Base-by-base conservation (phyloP, 2,888 invertebrate genomes). In the Drosophila algonquin region DNA sequence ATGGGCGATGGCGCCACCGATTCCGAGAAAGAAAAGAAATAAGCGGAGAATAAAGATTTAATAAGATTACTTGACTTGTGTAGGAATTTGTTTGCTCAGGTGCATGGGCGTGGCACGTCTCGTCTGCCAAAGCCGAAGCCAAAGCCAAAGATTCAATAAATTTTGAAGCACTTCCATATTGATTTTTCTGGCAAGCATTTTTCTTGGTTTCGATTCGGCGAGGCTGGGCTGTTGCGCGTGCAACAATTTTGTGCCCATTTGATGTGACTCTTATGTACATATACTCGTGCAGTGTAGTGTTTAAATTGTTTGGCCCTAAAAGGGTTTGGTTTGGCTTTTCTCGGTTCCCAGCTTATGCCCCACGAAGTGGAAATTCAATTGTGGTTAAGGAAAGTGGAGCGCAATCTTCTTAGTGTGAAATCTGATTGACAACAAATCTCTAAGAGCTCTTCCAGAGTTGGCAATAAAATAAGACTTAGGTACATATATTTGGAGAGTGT, bases 31-130 rank as follows among this genome's bases (percentile, higher is more conserved):
- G 56, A 57, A 52, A 40, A 68, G 18, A 53, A 68, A 65, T 57
- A 64, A 67, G 74, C 55, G 64, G 24, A 61, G 60, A 73, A 65
- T 75, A 65, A 72, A 75, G 85, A 84, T 83, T 84, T 84, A 75
- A 75, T 79, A 77, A 72, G 87, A 85, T 85, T 87, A 88, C 73
- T 70, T 61, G 71, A 73, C 61, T 77, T 74, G 79, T 74, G 68
- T 60, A 63, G 56, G 57, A 73, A 76, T 83, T 83, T 85, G 86
- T 87, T 87, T 87, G 63, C 62, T 60, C 75, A 69, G 68, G 59
- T 73, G 58, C 32, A n/a, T 63, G 73, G 71, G 71, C 71, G 83
- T 79, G 83, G 76, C 71, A 57, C 32, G 48, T 21, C 47, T 27
- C 24, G 24, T 24, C 24, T 24, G 24, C 24, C 24, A 24, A 24